phyloP scores from a whole-genome alignment of 2,888 invertebrate genomes.

The Crioceris asparagi region DNA sequence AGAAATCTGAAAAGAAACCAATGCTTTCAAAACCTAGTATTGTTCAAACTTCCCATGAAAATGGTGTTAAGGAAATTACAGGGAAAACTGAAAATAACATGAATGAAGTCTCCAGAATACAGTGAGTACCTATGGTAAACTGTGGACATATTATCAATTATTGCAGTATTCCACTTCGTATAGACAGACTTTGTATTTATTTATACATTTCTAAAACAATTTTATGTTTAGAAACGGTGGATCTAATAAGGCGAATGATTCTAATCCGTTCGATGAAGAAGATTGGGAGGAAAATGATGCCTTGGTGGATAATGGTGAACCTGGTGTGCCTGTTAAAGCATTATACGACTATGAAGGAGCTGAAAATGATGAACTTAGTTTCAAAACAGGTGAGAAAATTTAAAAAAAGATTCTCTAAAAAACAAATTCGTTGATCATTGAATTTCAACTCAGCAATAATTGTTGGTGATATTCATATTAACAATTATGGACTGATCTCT shows the following conservation, averaged over 20 bases:
- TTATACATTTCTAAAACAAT: not conserved
- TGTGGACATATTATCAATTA: no score
- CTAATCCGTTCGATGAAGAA: conserved; percentile 82
- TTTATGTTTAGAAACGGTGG: conserved; percentile 49
- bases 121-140: conserved; percentile 42
- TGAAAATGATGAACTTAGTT: conserved; percentile 93
- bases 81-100: conserved; percentile 36
- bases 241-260: conserved; percentile 38
- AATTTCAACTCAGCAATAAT: no score
- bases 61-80: conserved; percentile 17
- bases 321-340: conserved; percentile 88
- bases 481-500: no score
- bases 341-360: conserved; percentile 95
- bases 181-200: no score
- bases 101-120: conserved; percentile 50
- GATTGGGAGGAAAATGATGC: conserved; percentile 71
- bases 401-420: no score
- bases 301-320: conserved; percentile 84
- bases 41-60: conserved; percentile 19
- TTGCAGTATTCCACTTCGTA: no score
- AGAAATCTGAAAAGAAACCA: conserved; percentile 42
- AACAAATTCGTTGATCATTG: no score
- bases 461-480: no score
- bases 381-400: conserved; percentile 78
- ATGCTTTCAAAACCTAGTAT: conserved; percentile 27